Evolutionary conservation across 1,140 invertebrate genomes (phyloP), one percentile per base, ranked within the genome.

Genomic region (Octopus sinensis): DNA sequence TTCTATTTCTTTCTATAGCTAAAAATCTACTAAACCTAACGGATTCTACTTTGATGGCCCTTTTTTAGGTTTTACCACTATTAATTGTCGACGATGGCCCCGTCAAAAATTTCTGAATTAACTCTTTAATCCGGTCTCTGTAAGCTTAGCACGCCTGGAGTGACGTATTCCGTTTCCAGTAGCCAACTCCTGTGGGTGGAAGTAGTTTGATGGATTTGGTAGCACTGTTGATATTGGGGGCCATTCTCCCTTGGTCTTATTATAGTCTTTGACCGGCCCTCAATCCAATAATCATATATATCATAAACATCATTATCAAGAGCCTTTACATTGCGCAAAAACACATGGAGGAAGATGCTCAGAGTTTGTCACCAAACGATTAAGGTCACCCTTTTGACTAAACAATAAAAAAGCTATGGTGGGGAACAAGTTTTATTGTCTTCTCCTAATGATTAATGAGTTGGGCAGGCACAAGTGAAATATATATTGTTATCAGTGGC

Each of bases 281-380:
- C 96, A 86, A 97, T 95, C 95, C 95, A 96, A 88, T 95, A 96
- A 53, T 96, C 92, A 83, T 93, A 92, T 82, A 94, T 92, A 12
- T 93, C 92, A 13, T 95, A 92, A 5, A 96, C 95, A 91, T 98
- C 96, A 88, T 94, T 97, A 88, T 96, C 95, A 79, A 97, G 93
- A 1, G 95, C 94, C 80, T 93, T 93, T 0, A 96, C 93, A 85
- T 94, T 95, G 85, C 95, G 95, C 54, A 96, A 87, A 82, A n/a
- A 89, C 88, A 6, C 91, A 87, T 80, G 89, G 88, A n/a, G 88
- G 89, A 51, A 81, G 77, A 71, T 85, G 83, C 71, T 84, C 80
- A 13, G 82, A 83, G 30, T 89, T 87, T 2, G 77, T 84, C 0
- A 91, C 82, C 68, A 92, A 86, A 54, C 91, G 87, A 82, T 87